phyloP scores from a whole-genome alignment of 2,888 invertebrate species.

The Seira musarum region DNA sequence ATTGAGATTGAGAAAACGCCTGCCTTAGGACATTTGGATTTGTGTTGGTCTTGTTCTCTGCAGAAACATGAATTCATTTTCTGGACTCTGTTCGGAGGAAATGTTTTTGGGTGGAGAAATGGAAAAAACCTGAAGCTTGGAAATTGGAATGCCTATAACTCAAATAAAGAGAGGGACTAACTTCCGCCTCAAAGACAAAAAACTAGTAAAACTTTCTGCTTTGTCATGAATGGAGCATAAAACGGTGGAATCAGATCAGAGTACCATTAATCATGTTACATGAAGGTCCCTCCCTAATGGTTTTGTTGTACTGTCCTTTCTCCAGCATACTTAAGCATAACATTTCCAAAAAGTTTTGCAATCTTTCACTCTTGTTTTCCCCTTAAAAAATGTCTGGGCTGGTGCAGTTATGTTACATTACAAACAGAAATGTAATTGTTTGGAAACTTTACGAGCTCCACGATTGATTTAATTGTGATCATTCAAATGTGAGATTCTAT shows the following conservation, averaged over 20 bases:
- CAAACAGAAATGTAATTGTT: no score
- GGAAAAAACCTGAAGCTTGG: slow-evolving; percentile 47
- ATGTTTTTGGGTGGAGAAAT: slow-evolving; percentile 35
- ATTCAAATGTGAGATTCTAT: no score
- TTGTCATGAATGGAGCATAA: slow-evolving; percentile 56
- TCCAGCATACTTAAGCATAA: no score
- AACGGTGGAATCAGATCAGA: slow-evolving; percentile 54
- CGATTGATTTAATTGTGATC: no score
- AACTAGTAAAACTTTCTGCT: slow-evolving; percentile 47
- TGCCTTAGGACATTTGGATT: slow-evolving; percentile 46
- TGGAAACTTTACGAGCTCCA: no score
- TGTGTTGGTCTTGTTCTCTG: slow-evolving; percentile 37
- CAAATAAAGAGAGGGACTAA: slow-evolving; percentile 56
- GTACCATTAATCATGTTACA: slow-evolving; percentile 65
- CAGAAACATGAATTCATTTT: slow-evolving; percentile 64
- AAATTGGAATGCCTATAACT: slow-evolving; percentile 51
- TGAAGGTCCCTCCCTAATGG: slow-evolving; percentile 49
- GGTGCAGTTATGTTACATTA: no score
- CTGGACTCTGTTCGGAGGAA: slow-evolving; percentile 41
- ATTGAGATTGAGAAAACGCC: slow-evolving; percentile 47
- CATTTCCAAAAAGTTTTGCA: no score
- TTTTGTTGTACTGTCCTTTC: slow-evolving; percentile 52
- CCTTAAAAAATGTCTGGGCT: no score
- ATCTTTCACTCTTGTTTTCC: no score
- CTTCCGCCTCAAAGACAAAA: slow-evolving; percentile 58